A percentile compares a stretch with the other conserved stretches of the same genome.
Evolutionary conservation across 2,888 invertebrate genomes (phyloP).

Genomic region (Pecten maximus): DNA sequence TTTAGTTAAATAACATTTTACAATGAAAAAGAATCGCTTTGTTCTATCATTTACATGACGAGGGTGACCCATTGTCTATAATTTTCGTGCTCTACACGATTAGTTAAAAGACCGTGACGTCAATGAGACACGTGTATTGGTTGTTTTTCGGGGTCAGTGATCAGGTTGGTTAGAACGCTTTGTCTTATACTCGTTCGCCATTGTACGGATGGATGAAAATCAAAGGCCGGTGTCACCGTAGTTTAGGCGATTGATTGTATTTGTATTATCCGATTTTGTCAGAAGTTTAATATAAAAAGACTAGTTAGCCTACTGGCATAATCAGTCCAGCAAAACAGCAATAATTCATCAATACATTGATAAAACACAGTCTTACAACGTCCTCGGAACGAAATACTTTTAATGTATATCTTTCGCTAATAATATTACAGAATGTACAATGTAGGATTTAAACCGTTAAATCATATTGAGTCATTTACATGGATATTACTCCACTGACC

Average conservation of each 20-base stretch:
- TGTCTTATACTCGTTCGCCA: neutral
- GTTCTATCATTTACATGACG: neutral
- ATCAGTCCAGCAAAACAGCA: neutral
- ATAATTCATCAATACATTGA: neutral
- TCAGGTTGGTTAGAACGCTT: neutral
- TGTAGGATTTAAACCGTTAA: no score
- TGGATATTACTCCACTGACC: no score
- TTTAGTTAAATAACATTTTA: neutral
- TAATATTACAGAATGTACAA: no score
- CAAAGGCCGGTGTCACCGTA: neutral
- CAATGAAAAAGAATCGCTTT: neutral
- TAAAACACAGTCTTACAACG: neutral
- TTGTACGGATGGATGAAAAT: neutral
- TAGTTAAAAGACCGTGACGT: neutral
- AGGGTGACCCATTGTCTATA: neutral
- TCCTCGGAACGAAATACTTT: no score
- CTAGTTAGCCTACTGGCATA: neutral
- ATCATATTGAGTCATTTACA: no score
- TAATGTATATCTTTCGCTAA: no score
- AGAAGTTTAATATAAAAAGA: neutral
- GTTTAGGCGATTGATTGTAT: neutral
- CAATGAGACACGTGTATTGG: neutral
- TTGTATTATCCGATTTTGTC: neutral
- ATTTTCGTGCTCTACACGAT: neutral
- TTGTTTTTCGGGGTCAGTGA: slow-evolving; percentile 10